Percentiles rank a stretch among this genome's conserved stretches.
phyloP scores from a whole-genome alignment of 92 coral and sea anemone species.

The Micromussa lordhowensis region DNA sequence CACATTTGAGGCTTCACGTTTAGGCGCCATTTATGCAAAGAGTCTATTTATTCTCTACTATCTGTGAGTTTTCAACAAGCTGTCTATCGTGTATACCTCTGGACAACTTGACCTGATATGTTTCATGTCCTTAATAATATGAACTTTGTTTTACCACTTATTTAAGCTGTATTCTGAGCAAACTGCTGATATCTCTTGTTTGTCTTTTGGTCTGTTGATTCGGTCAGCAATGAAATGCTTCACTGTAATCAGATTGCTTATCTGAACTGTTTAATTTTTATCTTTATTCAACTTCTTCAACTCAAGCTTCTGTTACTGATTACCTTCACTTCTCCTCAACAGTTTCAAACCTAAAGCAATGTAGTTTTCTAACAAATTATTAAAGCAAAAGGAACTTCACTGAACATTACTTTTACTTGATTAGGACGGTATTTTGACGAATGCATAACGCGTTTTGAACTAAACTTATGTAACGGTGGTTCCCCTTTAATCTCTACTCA shows the following conservation, averaged over 20 bases:
- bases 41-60: neutral
- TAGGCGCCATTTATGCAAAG: too few relatives aligned
- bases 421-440: too few relatives aligned
- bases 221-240: neutral
- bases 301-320: neutral
- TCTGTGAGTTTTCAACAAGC: neutral
- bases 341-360: neutral
- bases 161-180: neutral
- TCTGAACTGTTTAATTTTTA: neutral
- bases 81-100: neutral
- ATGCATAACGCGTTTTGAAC: too few relatives aligned
- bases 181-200: neutral
- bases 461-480: too few relatives aligned
- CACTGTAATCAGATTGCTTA: neutral
- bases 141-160: neutral
- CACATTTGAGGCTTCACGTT: too few relatives aligned
- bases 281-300: too few relatives aligned
- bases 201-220: too few relatives aligned
- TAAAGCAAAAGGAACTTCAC: constrained; percentile 11
- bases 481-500: too few relatives aligned
- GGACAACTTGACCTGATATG: neutral
- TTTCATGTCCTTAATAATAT: neutral
- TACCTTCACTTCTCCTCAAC: neutral
- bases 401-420: neutral
- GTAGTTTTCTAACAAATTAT: constrained; percentile 29